Base-by-base conservation (phyloP, 2,113 vertebrate genomes). In the Embiotoca jacksoni region DNA sequence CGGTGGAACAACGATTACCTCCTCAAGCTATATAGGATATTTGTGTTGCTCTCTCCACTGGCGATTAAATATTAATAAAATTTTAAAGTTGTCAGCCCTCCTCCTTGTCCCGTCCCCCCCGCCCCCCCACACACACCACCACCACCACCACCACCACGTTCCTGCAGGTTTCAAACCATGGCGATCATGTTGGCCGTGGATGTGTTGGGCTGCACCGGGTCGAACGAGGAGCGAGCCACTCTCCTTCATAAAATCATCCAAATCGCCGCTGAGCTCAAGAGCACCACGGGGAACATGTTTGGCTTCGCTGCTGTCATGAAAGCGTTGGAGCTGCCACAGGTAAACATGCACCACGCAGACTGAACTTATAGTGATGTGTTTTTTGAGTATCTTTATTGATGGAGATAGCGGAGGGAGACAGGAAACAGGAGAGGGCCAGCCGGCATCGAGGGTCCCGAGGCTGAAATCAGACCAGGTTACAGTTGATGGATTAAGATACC, bases 281-380 rank as follows among this genome's bases (percentile, higher is more conserved):
- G 93, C 77, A 96, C 93, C 57, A 93, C 97, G 95, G 97, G 97
- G 9, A 98, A 99, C 93, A 96, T 99, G 96, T 99, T 97, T 74
- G 97, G 98, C 59, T 99, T 99, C 5, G 95, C 96, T 0, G 96
- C 98, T 0, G 94, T 99, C 83, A 99, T 99, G 98, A 96, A 94
- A 0, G 96, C 96, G 1, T 82, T 99, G 63, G 97, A 98, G 83
- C 95, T 99, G 93, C 95, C 96, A 7, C 98, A 99, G 98, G 98
- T 99, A 94, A 75, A 57, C 9, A 9, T 23, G 23, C 23, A 8
- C 37, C 37, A 39, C 23, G 37, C 37, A 39, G 37, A 39, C 41
- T 44, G 41, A 44, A 2, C 8, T 44, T 44, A 23, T 10, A 44
- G 6, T 44, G 2, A 44, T 23, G 41, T 44, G 41, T 3, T 23